Evolutionary conservation across 2,888 invertebrate genomes (phyloP), one percentile per base, ranked within the genome.

Genomic region (Xestia sexstrigata): DNA sequence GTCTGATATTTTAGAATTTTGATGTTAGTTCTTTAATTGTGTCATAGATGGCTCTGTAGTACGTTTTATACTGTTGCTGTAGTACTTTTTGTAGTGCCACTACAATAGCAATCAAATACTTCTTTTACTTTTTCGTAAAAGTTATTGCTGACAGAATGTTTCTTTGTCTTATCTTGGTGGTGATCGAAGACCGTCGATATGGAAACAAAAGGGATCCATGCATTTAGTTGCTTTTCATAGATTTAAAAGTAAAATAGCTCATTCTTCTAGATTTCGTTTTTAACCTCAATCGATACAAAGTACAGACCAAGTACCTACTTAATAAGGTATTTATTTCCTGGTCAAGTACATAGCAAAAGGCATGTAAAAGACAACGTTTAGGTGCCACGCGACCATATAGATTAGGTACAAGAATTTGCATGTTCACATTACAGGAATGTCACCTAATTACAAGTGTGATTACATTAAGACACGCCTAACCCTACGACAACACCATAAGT

Each of bases 381-480:
- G 9, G 35, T 4, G 15, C n/a, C 20, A 65, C 49, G 23, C 45
- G 26, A 39, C 15, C 35, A 7, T 52, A 39, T 47, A 58, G 7
- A 35, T 30, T n/a, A n/a, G 0, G 62, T 42, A 39, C 35, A 58
- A 58, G 42, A 47, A 68, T 49, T 63, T 66, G 35, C 79, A 52
- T 86, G 86, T 63, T 70, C 15, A n/a, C 83, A 58, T 39, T 35
- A 72, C 47, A 63, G 42, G 17, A 60, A 72, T 72, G 60, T 73
- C 74, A 62, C 69, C 60, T 58, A 62, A 49, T 77, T 69, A 76
- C 69, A 63, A 77, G 70, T 87, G 76, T 78, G 71, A 87, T 84
- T 78, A 84, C 74, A 79, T 78, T 65, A 39, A 42, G 55, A 42
- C 83, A 83, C 77, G 71, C 80, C 80, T 76, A 70, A 71, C 76